Conservation (phyloP, 2,113 vertebrate species). For the Baryphthengus martii region DNA sequence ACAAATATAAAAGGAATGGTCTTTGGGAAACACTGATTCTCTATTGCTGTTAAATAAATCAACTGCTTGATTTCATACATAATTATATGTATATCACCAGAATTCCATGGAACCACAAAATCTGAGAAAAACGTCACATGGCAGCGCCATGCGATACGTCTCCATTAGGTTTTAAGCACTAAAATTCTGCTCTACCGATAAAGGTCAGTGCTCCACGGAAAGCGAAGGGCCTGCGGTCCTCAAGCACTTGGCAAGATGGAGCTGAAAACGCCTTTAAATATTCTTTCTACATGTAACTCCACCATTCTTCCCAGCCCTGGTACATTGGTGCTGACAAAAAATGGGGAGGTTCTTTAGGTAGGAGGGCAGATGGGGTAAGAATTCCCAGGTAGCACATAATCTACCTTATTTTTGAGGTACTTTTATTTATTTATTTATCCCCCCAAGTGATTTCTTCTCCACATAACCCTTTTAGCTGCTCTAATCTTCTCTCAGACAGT, state of each 20-base stretch:
- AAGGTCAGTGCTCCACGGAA: neutral
- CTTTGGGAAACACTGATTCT: neutral
- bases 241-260: neutral
- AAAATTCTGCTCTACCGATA: neutral
- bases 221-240: neutral
- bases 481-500: neutral
- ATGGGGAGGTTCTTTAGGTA: neutral
- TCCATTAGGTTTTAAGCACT: neutral
- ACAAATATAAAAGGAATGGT: neutral
- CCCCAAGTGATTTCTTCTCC: neutral
- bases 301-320: neutral
- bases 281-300: neutral
- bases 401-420: neutral
- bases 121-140: neutral
- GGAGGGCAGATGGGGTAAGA: neutral
- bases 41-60: neutral
- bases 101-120: neutral
- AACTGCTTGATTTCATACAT: neutral
- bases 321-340: neutral
- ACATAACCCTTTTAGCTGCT: neutral
- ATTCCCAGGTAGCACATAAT: neutral
- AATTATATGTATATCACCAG: neutral
- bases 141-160: neutral
- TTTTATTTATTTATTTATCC: no score
- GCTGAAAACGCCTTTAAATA: neutral